These are phyloP conservation scores for Strigamia transsilvanica DNA, from an alignment of 2,888 invertebrate species.

Conservation along the genomic window DNA sequence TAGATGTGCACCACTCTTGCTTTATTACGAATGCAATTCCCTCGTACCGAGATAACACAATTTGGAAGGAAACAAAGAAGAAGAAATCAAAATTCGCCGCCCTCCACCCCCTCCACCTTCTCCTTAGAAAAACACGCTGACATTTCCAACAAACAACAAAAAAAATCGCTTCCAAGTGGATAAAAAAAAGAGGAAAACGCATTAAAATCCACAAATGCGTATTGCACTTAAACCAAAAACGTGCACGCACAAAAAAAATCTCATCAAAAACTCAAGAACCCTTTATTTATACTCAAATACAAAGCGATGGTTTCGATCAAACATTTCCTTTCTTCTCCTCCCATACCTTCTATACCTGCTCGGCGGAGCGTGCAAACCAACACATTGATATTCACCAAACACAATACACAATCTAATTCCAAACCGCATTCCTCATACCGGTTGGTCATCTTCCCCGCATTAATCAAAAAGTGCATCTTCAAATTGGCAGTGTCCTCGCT, in stretches of 20 bases:
- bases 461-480: too few relatives aligned
- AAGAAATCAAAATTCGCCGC: constrained; percentile 1
- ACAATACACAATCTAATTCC: too few relatives aligned
- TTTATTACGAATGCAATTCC: constrained; percentile 35
- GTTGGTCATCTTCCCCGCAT: too few relatives aligned
- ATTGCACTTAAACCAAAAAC: background rate
- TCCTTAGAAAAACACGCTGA: background rate
- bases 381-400: too few relatives aligned
- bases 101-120: background rate
- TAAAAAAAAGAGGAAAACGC: constrained; percentile 2
- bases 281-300: background rate
- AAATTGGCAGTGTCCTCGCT: too few relatives aligned
- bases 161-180: background rate
- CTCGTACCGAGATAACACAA: constrained; percentile 20
- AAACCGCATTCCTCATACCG: too few relatives aligned
- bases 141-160: background rate
- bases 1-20: constrained; percentile 1
- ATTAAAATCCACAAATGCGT: constrained; percentile 22
- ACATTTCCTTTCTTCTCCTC: too few relatives aligned
- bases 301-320: too few relatives aligned
- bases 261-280: background rate
- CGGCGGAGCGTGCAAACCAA: too few relatives aligned
- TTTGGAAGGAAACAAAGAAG: background rate
- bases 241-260: background rate
- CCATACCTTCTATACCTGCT: too few relatives aligned